Evolutionary conservation across 2,888 invertebrate genomes (phyloP), one percentile per base, ranked within the genome.

Genomic region (Merodon equestris): DNA sequence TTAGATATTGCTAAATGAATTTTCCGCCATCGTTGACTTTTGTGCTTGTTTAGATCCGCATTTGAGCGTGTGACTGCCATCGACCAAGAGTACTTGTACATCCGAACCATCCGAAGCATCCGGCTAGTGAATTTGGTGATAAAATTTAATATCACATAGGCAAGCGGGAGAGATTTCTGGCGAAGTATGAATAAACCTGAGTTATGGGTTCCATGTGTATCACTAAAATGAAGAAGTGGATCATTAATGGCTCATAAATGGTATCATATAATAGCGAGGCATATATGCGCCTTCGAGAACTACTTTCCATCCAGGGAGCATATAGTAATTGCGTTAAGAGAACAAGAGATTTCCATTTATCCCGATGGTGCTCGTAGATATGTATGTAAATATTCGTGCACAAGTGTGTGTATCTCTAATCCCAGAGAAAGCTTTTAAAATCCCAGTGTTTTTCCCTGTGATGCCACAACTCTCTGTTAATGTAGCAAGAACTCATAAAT

Each of bases 1-100:
- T 72, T 73, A 77, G 77, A 68, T 67, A 68, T 61, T 63, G 42
- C 51, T 77, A 77, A 77, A 73, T 77, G 72, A 77, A 77, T 77
- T 61, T 45, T 53, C 58, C 54, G 36, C 50, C 64, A 48, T 57
- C 67, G 50, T 42, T 74, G 54, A 56, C 53, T 73, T 50, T 45
- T 18, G 19, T 57, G 36, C 53, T 58, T 36, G 56, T 47, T 42
- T 73, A 66, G 14, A 13, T 53, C 19, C 51, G 19, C 38, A 63
- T 27, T 42, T 51, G 44, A 44, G 50, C 44, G 40, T 47, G 54
- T 36, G 34, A 44, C 40, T 18, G 13, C 18, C 44, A n/a, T 27
- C 15, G 36, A 48, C 18, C 51, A 15, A 18, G 12, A 53, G 36
- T 40, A 14, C 27, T 19, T n/a, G 13, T 17, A 15, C 48, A 13